Evolutionary conservation across 2,888 invertebrate genomes (phyloP).

Genomic region (Dasypolia templi): DNA sequence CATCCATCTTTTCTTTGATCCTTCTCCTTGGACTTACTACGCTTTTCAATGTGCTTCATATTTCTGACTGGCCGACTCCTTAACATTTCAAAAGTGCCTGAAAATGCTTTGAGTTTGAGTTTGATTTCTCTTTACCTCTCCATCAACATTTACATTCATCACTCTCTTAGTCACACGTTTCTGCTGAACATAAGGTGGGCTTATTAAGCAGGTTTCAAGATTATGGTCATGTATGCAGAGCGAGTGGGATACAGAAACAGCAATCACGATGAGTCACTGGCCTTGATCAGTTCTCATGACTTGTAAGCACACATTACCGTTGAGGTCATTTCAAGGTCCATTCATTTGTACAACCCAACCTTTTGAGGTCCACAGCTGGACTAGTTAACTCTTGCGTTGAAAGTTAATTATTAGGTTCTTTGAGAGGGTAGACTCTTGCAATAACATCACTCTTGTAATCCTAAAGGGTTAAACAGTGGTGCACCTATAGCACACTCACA

Average conservation of each 20-base stretch:
- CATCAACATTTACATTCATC: background rate
- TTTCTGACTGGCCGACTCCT: too few relatives aligned
- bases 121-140: too few relatives aligned
- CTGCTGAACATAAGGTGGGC: background rate
- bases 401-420: too few relatives aligned
- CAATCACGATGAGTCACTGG: slow-evolving; percentile 21
- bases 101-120: too few relatives aligned
- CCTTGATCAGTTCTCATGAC: slow-evolving; percentile 37
- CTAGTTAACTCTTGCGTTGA: background rate
- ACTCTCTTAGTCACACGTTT: background rate
- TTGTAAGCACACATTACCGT: background rate
- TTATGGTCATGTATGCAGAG: slow-evolving; percentile 14
- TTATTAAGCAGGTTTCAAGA: background rate
- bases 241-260: slow-evolving; percentile 28
- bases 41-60: too few relatives aligned
- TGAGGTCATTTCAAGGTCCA: slow-evolving; percentile 22
- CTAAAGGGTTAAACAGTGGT: background rate
- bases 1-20: background rate
- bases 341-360: background rate
- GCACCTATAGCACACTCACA: background rate
- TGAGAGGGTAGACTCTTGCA: background rate
- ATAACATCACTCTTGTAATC: too few relatives aligned
- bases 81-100: too few relatives aligned
- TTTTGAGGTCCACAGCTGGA: background rate
- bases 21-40: too few relatives aligned